These are phyloP conservation scores for Macropis europaea DNA, from an alignment of 2,888 invertebrate species.

Conservation along the genomic window DNA sequence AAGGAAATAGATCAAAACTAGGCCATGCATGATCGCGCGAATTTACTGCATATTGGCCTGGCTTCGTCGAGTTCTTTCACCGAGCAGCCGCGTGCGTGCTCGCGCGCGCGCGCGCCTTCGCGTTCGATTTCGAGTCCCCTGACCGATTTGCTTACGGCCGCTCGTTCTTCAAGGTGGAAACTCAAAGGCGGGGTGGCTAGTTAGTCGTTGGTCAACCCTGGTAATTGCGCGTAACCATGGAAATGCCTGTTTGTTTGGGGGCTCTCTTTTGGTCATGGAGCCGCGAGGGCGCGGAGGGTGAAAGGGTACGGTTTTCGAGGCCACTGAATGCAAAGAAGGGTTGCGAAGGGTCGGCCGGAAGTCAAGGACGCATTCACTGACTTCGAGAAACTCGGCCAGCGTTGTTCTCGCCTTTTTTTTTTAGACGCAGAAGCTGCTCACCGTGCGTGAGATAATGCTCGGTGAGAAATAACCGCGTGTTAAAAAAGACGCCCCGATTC, in stretches of 20 bases:
- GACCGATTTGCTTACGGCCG: slow-evolving; percentile 62
- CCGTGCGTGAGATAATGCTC: no score
- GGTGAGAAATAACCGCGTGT: no score
- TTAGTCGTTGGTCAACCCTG: slow-evolving; percentile 70
- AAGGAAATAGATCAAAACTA: slow-evolving; percentile 65
- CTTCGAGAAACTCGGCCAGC: slow-evolving; percentile 64
- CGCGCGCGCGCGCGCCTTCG: slow-evolving; percentile 43
- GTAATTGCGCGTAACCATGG: slow-evolving; percentile 76
- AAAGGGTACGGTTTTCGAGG: slow-evolving; percentile 65
- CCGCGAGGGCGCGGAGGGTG: slow-evolving; percentile 57
- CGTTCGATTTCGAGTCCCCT: slow-evolving; percentile 60
- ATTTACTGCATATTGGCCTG: slow-evolving; percentile 70
- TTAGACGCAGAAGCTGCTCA: background rate
- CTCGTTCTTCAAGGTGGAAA: slow-evolving; percentile 69
- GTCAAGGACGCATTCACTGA: slow-evolving; percentile 72
- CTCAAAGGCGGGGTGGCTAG: slow-evolving; percentile 68
- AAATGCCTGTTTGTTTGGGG: slow-evolving; percentile 75
- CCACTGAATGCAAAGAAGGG: slow-evolving; percentile 73
- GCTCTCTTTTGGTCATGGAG: slow-evolving; percentile 61
- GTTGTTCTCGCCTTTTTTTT: background rate
- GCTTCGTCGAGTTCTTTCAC: slow-evolving; percentile 8
- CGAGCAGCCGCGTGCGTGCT: slow-evolving; percentile 7
- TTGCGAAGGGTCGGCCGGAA: slow-evolving; percentile 71
- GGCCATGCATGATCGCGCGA: slow-evolving; percentile 57
- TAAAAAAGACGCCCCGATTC: no score